Base-by-base conservation (phyloP, 2,888 invertebrate species). In the Lomographa bimaculata region DNA sequence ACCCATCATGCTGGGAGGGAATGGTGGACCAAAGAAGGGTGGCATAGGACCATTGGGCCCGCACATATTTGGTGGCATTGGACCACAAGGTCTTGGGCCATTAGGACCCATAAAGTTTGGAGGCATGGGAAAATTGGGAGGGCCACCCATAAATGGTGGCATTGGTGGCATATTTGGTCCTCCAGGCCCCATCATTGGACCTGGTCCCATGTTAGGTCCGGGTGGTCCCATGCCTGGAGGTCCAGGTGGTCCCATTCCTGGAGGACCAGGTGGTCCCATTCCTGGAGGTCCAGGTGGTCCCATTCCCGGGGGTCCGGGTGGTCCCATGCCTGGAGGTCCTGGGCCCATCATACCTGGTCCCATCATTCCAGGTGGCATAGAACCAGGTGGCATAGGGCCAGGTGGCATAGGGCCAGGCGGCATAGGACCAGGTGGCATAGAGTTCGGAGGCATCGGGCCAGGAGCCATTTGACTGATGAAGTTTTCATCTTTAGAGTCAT, bases 71-170 rank as follows among this genome's bases (percentile, higher is more conserved):
- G 77, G 70, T 9, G 71, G 75, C 62, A 71, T 64, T 3, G 64
- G 59, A n/a, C 65, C 67, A 48, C 68, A 62, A 2, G 65, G 69
- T 44, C 69, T 65, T 0, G 75, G 82, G 0, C 83, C 79, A 51
- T 78, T 80, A 1, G 85, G 84, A 1, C 85, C 82, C 76, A 81
- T 76, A 26, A 79, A 82, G 52, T 78, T 80, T 0, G 84, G 82
- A 1, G 84, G 84, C 80, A 83, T 81, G 1, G 69, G 68, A 25
- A 72, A 82, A 50, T 83, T 82, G 1, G 80, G 81, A 1, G 83
- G 82, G 1, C 80, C 79, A 23, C 78, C 76, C 72, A 83, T 77
- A 44, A 56, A 58, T 20, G 57, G 56, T 9, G 56, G 52, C 51
- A 51, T 48, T 1, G 68, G 69, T 5, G 71, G 72, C 67, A 74